Evolutionary conservation across 2,113 vertebrate genomes (phyloP), one percentile per base, ranked within the genome.

Genomic region (Clarias macrocephalus): DNA sequence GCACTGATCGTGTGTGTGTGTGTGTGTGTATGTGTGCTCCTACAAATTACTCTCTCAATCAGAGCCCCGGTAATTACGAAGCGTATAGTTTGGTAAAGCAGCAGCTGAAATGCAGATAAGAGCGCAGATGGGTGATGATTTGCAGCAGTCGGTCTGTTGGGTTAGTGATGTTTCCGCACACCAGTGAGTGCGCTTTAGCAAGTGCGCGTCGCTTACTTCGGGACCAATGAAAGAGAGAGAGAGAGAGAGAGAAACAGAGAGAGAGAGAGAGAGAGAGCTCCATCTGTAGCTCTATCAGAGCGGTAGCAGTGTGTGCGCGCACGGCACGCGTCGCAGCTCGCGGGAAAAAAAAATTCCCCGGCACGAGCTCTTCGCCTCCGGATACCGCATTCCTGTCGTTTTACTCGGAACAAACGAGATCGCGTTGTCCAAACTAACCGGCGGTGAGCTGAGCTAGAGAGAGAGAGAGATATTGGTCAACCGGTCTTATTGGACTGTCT

Each of bases 361-460:
- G 83, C 77, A 87, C 82, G 48, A 84, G 82, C 84, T 86, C 57
- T 62, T 57, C 48, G 79, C 87, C 75, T 85, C 85, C 85, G 87
- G 89, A 88, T 90, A 88, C 89, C 82, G 65, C 76, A 86, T 83
- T 75, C 42, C 42, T 86, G 66, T 81, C 89, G 48, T 25, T 56
- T 23, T 7, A 57, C n/a, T 8, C 52, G 13, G 76, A n/a, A 79
- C 54, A 18, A 28, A 28, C 54, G 2, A 57, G 76, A 10, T 57
- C 54, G n/a, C 28, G 18, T 59, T 59, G 21, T 59, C 76, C 28
- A 59, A 59, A 80, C 77, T 59, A 28, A 19, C 13, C 75, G 12
- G 73, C 23, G 21, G 33, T 54, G 19, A 25, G 23, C 48, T 56
- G 48, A 16, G n/a, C 33, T 2, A 59, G 28, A 79, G 42, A 21